Evolutionary conservation across 2,888 invertebrate species (phyloP), one percentile per base, ranked within the genome.

Genomic region (Bombylius major): DNA sequence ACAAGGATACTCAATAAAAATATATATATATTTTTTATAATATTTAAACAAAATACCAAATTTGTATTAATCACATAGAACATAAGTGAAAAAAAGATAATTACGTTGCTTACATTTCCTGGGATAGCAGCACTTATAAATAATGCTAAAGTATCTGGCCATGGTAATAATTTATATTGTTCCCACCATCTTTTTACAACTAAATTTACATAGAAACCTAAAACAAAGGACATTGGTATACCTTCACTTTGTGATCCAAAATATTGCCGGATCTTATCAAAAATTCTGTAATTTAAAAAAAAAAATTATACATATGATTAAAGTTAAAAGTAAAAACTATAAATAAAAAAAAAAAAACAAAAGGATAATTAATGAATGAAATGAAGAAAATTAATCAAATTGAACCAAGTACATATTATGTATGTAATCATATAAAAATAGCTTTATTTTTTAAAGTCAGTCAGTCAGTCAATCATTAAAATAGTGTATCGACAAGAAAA

Each of bases 111-210:
- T 56, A 71, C 67, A 14, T 69, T 70, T 33, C 69, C 71, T 66
- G 90, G 89, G 70, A 93, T 89, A 62, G 88, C 91, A 8, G 93
- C 91, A 65, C 90, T 90, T 73, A 93, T 87, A 76, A 92, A 93
- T 60, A 94, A 82, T 49, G 91, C 92, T 65, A 92, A 79, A 60
- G 90, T 91, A 76, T 95, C 95, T 0, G 94, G 94, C 92, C 94
- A 93, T 6, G 95, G 94, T 62, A 95, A 78, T 60, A 90, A 78
- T 74, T 87, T 86, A 78, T 93, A 94, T 72, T 95, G 94, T 70
- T 92, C 90, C 94, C 94, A 95, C 94, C 94, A 95, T 66, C 95
- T 80, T 69, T 88, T 87, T 64, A 95, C 92, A 54, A 95, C 87
- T 65, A 94, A 79, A 66, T 86, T 88, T 62, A 95, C 94, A 77